A percentile compares a stretch with the other conserved stretches of the same genome.
Evolutionary conservation across 2,113 vertebrate genomes (phyloP).

Genomic region (Rhinolophus sinicus): DNA sequence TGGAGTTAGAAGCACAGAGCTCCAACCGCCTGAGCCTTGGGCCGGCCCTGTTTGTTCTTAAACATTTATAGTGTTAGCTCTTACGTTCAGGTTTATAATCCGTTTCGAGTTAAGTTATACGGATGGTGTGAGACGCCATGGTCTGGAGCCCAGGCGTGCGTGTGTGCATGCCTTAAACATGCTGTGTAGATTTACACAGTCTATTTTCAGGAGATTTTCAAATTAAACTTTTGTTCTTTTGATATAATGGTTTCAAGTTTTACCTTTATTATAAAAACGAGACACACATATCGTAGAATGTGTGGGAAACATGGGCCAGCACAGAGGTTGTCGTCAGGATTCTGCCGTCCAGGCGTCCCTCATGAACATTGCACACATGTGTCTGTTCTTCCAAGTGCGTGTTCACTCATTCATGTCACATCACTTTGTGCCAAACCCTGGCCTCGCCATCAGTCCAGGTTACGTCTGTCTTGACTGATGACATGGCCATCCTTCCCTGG

Average conservation of each 20-base stretch:
- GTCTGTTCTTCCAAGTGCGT: accelerated
- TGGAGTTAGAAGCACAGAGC: too few relatives aligned
- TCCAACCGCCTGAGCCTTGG: too few relatives aligned
- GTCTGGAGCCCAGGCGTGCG: too few relatives aligned
- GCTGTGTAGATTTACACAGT: not conserved
- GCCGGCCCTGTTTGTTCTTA: not conserved
- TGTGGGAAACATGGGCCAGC: accelerated
- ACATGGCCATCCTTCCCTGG: not conserved
- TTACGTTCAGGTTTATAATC: accelerated
- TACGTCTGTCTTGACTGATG: too few relatives aligned
- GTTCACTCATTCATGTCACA: accelerated
- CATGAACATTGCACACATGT: not conserved
- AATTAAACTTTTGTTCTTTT: not conserved
- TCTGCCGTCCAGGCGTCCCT: accelerated
- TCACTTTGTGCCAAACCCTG: accelerated
- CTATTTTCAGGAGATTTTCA: not conserved
- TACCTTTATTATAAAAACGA: not conserved
- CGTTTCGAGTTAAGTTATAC: too few relatives aligned
- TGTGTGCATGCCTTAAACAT: accelerated
- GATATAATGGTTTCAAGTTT: not conserved
- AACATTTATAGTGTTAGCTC: too few relatives aligned
- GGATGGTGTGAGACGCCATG: not conserved
- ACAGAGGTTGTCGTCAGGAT: accelerated
- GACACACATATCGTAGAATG: accelerated
- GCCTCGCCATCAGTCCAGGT: not conserved